phyloP scores from a whole-genome alignment of 1,140 invertebrate species.

The Bradynema listronoti region DNA sequence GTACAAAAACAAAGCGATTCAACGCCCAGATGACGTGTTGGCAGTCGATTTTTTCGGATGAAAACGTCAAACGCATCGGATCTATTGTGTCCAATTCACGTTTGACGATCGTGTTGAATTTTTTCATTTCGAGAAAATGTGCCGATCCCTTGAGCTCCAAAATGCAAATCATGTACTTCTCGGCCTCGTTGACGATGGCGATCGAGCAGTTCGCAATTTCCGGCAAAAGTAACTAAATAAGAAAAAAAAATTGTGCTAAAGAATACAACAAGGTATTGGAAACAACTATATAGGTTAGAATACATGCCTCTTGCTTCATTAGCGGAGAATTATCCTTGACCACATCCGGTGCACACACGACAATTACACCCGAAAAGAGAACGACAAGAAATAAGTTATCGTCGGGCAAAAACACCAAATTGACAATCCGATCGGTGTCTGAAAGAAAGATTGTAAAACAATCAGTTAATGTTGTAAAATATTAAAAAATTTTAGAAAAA shows the following conservation, averaged over 20 bases:
- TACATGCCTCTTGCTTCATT: not conserved
- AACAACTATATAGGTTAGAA: not conserved
- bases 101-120: conserved; percentile 1
- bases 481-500: not conserved
- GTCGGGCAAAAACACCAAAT: conserved; percentile 3
- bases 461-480: not conserved
- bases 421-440: not conserved
- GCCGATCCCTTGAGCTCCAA: not conserved
- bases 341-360: not conserved
- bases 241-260: not conserved
- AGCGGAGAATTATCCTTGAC: not conserved
- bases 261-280: not conserved
- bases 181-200: conserved; percentile 1
- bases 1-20: not conserved
- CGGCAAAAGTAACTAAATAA: conserved; percentile 1
- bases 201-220: not conserved
- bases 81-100: not conserved
- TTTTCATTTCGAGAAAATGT: conserved; percentile 2
- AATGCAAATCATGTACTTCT: not conserved
- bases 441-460: not conserved
- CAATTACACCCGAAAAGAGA: too few species aligned
- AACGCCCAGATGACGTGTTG: not conserved
- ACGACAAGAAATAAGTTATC: too few species aligned
- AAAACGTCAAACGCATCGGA: not conserved
- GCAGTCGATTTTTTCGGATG: not conserved